Evolutionary conservation across 92 coral and sea anemone genomes (phyloP).

Genomic region (Pocillopora meandrina): DNA sequence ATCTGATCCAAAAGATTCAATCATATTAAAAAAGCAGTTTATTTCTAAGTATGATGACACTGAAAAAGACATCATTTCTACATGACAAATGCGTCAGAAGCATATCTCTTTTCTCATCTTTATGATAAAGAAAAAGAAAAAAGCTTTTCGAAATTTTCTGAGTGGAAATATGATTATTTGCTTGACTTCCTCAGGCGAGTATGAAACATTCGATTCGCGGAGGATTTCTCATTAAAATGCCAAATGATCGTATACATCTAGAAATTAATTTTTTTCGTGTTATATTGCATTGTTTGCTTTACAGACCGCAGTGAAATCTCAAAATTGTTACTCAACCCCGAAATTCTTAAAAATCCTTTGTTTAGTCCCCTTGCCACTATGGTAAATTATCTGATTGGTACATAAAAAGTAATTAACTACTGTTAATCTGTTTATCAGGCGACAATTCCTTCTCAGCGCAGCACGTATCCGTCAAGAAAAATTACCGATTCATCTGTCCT

Average conservation of each 20-base stretch:
- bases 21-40: constrained; percentile 1
- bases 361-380: constrained; percentile 45
- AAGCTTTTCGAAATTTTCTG: background rate
- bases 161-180: background rate
- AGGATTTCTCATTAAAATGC: constrained; percentile 3
- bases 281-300: constrained; percentile 41
- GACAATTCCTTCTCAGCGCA: constrained; percentile 55
- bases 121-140: background rate
- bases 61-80: background rate
- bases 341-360: constrained; percentile 46
- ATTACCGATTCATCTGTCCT: constrained; percentile 28
- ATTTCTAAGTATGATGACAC: background rate
- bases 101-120: constrained; percentile 4
- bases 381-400: constrained; percentile 71
- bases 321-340: constrained; percentile 20
- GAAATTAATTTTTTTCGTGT: constrained; percentile 27
- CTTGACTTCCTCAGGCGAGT: background rate
- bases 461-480: constrained; percentile 36
- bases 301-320: constrained; percentile 34
- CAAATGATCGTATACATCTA: constrained; percentile 9
- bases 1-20: background rate
- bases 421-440: constrained; percentile 75
- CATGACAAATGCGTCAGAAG: background rate
- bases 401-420: constrained; percentile 69
- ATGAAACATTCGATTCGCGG: background rate